Evolutionary conservation across 2,797 vertebrate species (phyloP).

Genomic region (Cyprinella venusta): DNA sequence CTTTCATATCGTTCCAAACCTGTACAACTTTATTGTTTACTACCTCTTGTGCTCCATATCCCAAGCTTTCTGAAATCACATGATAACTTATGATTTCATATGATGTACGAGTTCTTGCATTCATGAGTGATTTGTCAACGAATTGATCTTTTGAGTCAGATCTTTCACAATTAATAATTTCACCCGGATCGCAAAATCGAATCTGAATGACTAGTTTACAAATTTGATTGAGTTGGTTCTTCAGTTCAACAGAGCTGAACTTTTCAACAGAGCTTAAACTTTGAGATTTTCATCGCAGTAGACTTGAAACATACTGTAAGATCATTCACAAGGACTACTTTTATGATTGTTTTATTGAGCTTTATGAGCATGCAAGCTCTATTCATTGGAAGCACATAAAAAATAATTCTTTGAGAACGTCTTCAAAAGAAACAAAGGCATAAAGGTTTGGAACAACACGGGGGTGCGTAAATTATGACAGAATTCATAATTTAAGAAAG

Average conservation of each 20-base stretch:
- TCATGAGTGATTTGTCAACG: neutral
- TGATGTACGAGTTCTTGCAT: neutral
- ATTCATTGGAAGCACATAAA: neutral
- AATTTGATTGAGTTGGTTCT: neutral
- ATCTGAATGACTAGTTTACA: neutral
- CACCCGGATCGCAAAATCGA: neutral
- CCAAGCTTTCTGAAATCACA: neutral
- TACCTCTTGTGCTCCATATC: neutral
- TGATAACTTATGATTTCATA: too few relatives aligned
- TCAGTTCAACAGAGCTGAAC: too few relatives aligned
- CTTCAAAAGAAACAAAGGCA: neutral
- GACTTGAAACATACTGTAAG: too few relatives aligned
- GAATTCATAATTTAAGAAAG: neutral
- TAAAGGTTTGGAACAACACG: neutral
- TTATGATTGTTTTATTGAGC: neutral
- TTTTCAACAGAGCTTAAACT: too few relatives aligned
- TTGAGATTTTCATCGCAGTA: neutral
- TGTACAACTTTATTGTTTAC: too few relatives aligned
- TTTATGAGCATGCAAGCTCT: neutral
- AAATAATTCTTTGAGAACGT: neutral
- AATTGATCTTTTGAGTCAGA: neutral
- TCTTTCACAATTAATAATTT: neutral
- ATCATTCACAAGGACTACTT: too few relatives aligned
- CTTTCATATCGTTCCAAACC: neutral
- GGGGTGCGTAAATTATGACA: neutral